Evolutionary conservation across 2,888 invertebrate genomes (phyloP), one percentile per base, ranked within the genome.

Genomic region (Heliothis peltigera): DNA sequence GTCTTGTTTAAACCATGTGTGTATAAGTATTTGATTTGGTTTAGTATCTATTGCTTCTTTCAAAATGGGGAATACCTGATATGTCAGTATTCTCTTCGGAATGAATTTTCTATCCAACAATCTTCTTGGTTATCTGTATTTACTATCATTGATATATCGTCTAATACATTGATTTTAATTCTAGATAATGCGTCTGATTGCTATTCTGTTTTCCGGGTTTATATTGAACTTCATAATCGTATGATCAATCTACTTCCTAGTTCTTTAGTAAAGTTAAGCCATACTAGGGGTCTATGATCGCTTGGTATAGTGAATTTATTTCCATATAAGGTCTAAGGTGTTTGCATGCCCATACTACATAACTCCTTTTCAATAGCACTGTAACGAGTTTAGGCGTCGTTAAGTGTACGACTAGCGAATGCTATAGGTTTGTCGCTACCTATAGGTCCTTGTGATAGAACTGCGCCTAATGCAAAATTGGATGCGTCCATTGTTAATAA

Each of bases 11-110:
- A 49, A 47, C 77, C 81, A 83, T 2, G 53, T 58, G 18, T 53
- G 54, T 4, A 80, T 55, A 59, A 83, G 18, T n/a, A 84, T 79
- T 73, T 84, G 84, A 3, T 79, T 81, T 0, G 84, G 75, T 54
- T 87, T 84, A 1, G 71, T 79, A 25, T 84, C 82, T 42, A 84
- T 74, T 0, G 84, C 80, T 70, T 85, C 83, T 0, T 83, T 42
- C 42, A 82, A 39, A 6, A 83, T 82, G 0, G 77, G 82, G n/a
- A 0, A 84, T 83, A 3, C 74, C 79, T 6, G 8, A 39, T 12
- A 22, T n/a, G 1, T 62, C 57, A 12, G 19, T 22, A 44, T 44
- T 44, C 10, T 18, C 44, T 44, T 44, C 44, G 7, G 17, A 44
- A 44, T 44, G 44, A 19, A 44, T 3, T 5, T n/a, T n/a, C n/a